Conservation (phyloP, 2,113 vertebrate species). For the Gnathonemus echidnorhynchus region DNA sequence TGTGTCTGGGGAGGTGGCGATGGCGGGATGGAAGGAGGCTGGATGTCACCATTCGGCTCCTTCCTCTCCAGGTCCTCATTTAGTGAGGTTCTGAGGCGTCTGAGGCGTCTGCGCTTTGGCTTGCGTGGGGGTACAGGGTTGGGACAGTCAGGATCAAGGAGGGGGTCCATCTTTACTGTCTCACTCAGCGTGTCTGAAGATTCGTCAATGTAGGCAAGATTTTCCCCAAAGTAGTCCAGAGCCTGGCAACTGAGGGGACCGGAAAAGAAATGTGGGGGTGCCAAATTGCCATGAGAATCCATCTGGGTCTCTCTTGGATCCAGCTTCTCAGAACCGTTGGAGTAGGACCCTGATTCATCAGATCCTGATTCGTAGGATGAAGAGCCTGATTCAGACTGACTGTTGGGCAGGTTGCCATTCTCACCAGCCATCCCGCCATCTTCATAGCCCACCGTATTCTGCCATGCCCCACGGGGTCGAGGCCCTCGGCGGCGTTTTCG, state of each 20-base stretch:
- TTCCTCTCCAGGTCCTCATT: conserved; percentile 32
- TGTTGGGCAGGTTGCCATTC: conserved; percentile 52
- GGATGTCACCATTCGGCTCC: conserved; percentile 43
- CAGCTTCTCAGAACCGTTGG: conserved; percentile 17
- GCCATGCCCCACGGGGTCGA: conserved; percentile 4
- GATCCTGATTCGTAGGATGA: conserved; percentile 28
- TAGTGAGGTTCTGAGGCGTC: conserved; percentile 35
- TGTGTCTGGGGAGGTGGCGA: conserved; percentile 53
- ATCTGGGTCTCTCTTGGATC: not conserved
- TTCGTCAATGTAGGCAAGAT: conserved; percentile 81
- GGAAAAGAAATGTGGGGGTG: conserved; percentile 29
- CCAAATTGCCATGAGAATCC: conserved; percentile 13
- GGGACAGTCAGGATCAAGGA: not conserved
- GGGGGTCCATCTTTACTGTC: conserved; percentile 30
- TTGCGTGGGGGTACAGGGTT: conserved; percentile 35
- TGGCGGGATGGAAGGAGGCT: conserved; percentile 56
- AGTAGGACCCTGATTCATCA: conserved; percentile 22
- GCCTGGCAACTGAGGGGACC: conserved; percentile 48
- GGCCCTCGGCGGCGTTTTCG: conserved; percentile 54
- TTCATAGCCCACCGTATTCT: conserved; percentile 36
- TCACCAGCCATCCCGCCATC: conserved; percentile 37
- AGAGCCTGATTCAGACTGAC: conserved; percentile 39
- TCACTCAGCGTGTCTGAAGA: conserved; percentile 79
- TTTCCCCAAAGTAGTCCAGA: conserved; percentile 76
- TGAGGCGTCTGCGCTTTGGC: conserved; percentile 52